These are phyloP conservation scores for Bombus huntii DNA, from an alignment of 1,140 invertebrate genomes.

Conservation along the genomic window DNA sequence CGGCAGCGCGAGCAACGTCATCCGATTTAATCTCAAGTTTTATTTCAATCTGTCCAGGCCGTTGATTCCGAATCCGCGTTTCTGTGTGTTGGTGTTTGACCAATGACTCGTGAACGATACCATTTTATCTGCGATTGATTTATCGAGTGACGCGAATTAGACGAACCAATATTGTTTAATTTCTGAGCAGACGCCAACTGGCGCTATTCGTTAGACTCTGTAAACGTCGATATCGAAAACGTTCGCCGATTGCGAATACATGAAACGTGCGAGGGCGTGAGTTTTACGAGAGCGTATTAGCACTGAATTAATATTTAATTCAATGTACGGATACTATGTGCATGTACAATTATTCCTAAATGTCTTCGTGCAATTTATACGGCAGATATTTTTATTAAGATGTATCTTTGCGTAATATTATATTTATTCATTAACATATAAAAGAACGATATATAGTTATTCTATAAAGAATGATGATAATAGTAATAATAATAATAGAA, in stretches of 20 bases:
- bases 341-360: background rate
- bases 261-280: background rate
- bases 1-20: constrained; percentile 43
- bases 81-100: background rate
- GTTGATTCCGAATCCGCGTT: background rate
- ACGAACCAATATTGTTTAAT: background rate
- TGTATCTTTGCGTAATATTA: too few relatives aligned
- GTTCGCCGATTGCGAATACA: background rate
- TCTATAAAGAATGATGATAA: too few relatives aligned
- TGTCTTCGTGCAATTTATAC: background rate
- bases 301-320: background rate
- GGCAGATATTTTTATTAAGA: too few relatives aligned
- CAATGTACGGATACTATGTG: too few relatives aligned
- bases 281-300: background rate
- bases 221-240: background rate
- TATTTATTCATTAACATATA: too few relatives aligned
- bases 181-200: background rate
- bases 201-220: background rate
- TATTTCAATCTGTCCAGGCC: background rate
- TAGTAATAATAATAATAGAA: too few relatives aligned
- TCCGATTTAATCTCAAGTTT: constrained; percentile 36
- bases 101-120: constrained; percentile 1
- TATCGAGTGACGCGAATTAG: background rate
- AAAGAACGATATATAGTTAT: too few relatives aligned
- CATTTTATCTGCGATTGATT: constrained; percentile 9